Conservation (phyloP, 92 coral and sea anemone species). For the Bergia puertoricense region DNA sequence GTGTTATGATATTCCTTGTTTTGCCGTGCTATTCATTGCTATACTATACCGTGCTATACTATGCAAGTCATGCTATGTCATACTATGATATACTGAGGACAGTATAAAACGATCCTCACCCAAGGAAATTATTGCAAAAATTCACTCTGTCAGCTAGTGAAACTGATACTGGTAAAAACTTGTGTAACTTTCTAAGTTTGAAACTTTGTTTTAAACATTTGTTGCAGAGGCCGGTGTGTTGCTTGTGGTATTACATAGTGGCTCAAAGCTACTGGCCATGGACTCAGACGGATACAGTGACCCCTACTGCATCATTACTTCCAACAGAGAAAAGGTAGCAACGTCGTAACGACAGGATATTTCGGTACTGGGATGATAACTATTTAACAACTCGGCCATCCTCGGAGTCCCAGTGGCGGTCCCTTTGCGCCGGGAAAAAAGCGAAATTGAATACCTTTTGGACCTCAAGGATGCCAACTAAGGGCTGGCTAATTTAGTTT, state of each 20-base stretch:
- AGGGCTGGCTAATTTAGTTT: no score
- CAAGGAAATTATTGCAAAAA: no score
- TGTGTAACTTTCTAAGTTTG: neutral
- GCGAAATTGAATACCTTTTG: neutral
- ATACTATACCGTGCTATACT: no score
- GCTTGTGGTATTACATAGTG: slow-evolving; percentile 85
- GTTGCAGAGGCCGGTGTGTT: slow-evolving; percentile 75
- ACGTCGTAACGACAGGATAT: neutral
- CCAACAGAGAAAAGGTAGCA: slow-evolving; percentile 73
- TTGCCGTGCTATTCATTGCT: no score
- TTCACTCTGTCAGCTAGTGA: no score
- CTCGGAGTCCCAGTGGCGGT: neutral
- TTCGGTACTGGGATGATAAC: neutral
- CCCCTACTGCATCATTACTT: slow-evolving; percentile 85
- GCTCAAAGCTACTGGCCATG: slow-evolving; percentile 82
- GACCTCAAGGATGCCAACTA: no score
- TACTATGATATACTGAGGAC: neutral
- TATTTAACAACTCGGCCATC: neutral
- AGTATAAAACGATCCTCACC: no score
- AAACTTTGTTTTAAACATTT: neutral
- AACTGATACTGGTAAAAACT: neutral
- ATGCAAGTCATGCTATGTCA: no score
- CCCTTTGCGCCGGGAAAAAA: neutral
- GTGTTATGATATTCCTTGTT: no score
- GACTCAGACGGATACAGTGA: slow-evolving; percentile 94